Conservation (phyloP, 1,140 invertebrate genomes). For the Philotrypesis tridentata region DNA sequence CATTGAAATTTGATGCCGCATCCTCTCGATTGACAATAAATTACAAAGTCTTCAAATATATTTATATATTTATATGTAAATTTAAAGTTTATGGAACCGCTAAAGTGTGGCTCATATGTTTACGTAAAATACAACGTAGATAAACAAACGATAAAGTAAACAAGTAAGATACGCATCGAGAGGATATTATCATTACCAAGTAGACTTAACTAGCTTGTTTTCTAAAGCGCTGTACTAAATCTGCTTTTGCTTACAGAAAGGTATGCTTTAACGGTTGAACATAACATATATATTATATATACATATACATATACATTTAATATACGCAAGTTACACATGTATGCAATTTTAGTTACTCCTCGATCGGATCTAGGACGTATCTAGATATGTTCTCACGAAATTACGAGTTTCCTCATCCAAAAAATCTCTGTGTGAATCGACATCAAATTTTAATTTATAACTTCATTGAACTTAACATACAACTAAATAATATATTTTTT, state of each 20-base stretch:
- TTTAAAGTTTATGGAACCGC: slow-evolving; percentile 31
- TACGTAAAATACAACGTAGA: slow-evolving; percentile 36
- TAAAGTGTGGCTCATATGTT: slow-evolving; percentile 14
- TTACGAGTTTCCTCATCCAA: slow-evolving; percentile 45
- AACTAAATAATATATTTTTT: slow-evolving; percentile 26
- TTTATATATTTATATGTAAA: slow-evolving; percentile 33
- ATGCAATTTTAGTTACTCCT: slow-evolving; percentile 43
- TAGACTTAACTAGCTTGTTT: slow-evolving; percentile 45
- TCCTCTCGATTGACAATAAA: slow-evolving; percentile 42
- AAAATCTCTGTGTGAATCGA: slow-evolving; percentile 11
- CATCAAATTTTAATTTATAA: slow-evolving; percentile 16
- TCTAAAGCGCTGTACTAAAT: slow-evolving; percentile 46
- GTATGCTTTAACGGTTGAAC: slow-evolving; percentile 62
- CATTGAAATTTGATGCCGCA: slow-evolving; percentile 14
- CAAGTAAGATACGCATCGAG: slow-evolving; percentile 48
- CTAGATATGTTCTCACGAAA: slow-evolving; percentile 53
- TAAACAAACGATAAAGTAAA: slow-evolving; percentile 44
- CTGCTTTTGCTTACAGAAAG: slow-evolving; percentile 46
- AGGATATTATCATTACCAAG: slow-evolving; percentile 40
- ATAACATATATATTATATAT: slow-evolving; percentile 56
- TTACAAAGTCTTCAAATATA: slow-evolving; percentile 50
- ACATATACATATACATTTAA: slow-evolving; percentile 43
- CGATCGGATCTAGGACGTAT: slow-evolving; percentile 54
- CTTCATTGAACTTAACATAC: slow-evolving; percentile 10
- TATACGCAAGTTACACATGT: slow-evolving; percentile 33